phyloP scores from a whole-genome alignment of 2,113 vertebrate species.

The Lagenorhynchus albirostris region DNA sequence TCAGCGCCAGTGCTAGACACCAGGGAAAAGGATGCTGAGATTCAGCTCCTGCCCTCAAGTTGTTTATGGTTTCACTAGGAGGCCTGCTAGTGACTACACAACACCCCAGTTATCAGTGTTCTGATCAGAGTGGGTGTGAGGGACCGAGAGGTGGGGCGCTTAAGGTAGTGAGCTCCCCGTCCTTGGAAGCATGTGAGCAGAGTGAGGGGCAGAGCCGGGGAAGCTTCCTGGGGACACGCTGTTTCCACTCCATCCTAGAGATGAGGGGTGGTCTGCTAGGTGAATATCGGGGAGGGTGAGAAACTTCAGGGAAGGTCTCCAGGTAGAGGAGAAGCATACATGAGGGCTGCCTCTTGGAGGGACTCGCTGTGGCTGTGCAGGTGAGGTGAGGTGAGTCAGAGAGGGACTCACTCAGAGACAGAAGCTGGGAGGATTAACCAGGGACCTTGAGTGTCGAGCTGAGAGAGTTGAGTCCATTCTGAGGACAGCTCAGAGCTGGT shows the following conservation, averaged over 20 bases:
- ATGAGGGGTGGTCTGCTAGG: too few relatives aligned
- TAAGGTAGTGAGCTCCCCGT: background rate
- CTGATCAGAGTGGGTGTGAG: background rate
- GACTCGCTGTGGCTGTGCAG: background rate
- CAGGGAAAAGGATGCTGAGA: background rate
- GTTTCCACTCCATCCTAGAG: background rate
- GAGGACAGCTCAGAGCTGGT: background rate
- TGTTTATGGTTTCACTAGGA: background rate
- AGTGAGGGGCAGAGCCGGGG: rapidly evolving
- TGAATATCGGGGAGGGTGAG: background rate
- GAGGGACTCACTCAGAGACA: background rate
- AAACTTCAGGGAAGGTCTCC: too few relatives aligned
- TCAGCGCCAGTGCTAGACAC: rapidly evolving
- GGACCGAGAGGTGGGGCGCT: background rate
- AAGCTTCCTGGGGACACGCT: background rate
- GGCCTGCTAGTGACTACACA: background rate
- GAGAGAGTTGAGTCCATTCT: background rate
- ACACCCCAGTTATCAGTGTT: background rate
- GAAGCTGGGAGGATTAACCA: background rate
- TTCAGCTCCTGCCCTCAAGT: background rate
- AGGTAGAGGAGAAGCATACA: background rate
- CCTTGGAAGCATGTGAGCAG: background rate
- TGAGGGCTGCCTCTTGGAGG: background rate
- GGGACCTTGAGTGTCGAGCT: background rate
- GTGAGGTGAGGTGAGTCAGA: too few relatives aligned